Evolutionary conservation across 2,113 vertebrate genomes (phyloP).

Genomic region (Bufo gargarizans): DNA sequence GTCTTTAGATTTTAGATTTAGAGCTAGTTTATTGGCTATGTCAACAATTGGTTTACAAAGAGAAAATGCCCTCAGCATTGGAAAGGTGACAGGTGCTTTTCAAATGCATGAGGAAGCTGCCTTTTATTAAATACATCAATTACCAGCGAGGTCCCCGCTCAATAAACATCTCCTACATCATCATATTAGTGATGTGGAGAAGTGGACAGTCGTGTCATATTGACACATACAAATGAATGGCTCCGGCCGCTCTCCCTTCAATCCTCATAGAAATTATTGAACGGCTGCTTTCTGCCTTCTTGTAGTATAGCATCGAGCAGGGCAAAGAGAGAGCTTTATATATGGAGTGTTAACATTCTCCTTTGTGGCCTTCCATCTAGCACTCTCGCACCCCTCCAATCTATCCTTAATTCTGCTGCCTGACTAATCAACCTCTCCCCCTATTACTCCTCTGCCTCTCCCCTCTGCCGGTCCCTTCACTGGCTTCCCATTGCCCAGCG

Average conservation of each 20-base stretch:
- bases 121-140: constrained; percentile 16
- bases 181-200: constrained; percentile 7
- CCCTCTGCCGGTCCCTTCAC: too few species aligned
- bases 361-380: too few species aligned
- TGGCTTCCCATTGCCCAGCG: too few species aligned
- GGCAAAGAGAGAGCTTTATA: neutral
- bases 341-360: too few species aligned
- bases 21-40: neutral
- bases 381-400: too few species aligned
- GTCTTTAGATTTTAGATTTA: neutral
- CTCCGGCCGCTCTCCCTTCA: neutral
- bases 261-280: neutral
- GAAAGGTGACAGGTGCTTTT: neutral
- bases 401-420: too few species aligned
- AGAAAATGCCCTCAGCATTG: neutral
- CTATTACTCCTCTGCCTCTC: too few species aligned
- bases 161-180: constrained; percentile 13
- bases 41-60: neutral
- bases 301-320: neutral
- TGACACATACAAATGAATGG: neutral
- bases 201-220: neutral
- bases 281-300: neutral
- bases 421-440: too few species aligned
- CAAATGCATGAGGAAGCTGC: neutral
- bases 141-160: neutral